These are phyloP conservation scores for Achroia grisella DNA, from an alignment of 1,140 invertebrate genomes.

Conservation along the genomic window DNA sequence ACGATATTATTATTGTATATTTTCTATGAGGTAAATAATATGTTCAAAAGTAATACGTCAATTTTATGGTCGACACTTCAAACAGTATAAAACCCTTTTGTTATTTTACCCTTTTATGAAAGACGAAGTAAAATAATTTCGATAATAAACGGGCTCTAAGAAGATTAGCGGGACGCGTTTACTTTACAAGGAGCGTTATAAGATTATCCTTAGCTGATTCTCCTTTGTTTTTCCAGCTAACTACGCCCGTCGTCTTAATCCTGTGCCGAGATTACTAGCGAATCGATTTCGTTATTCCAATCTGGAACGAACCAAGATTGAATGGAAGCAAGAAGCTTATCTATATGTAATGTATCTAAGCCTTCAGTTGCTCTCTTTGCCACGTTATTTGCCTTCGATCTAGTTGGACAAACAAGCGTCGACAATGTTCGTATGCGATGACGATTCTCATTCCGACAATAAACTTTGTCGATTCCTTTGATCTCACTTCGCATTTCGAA, in stretches of 20 bases:
- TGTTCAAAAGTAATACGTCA: constrained; percentile 11
- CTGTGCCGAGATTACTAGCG: constrained; percentile 34
- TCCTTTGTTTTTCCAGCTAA: constrained; percentile 44
- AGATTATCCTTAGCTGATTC: constrained; percentile 30
- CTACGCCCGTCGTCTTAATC: constrained; percentile 35
- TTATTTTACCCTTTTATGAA: background rate
- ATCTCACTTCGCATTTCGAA: background rate
- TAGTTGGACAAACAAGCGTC: constrained; percentile 11
- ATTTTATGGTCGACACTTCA: background rate
- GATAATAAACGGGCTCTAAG: constrained; percentile 26
- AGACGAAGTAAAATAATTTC: constrained; percentile 9
- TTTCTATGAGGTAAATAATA: constrained; percentile 12
- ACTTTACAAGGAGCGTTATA: constrained; percentile 10
- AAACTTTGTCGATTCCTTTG: background rate
- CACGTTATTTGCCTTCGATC: constrained; percentile 39
- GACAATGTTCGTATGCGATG: background rate
- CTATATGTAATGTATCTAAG: constrained; percentile 38
- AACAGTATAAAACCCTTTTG: background rate
- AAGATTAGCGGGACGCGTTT: constrained; percentile 27
- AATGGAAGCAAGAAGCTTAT: constrained; percentile 37
- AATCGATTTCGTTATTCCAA: constrained; percentile 44
- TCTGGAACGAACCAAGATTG: constrained; percentile 34
- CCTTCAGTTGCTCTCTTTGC: constrained; percentile 28
- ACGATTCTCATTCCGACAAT: background rate
- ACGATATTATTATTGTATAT: constrained; percentile 24